Evolutionary conservation across 2,113 vertebrate species (phyloP), one percentile per base, ranked within the genome.

Genomic region (Apteryx owenii): DNA sequence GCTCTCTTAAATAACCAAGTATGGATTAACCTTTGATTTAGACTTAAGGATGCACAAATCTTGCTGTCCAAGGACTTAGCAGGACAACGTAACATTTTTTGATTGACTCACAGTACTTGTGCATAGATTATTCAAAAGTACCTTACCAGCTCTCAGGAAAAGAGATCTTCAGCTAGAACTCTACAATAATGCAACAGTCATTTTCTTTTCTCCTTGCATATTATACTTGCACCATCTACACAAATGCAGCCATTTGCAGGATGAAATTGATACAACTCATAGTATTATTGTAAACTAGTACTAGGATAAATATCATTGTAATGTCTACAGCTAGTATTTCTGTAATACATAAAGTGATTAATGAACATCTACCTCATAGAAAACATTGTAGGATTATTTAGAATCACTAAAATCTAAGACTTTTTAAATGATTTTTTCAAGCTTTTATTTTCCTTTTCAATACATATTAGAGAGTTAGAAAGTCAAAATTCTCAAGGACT

Each of bases 21-120:
- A 97, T 95, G 83, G 95, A 98, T 98, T 97, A 95, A 95, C 80
- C 96, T 97, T 96, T 98, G 93, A 97, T 97, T 98, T 96, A 82
- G 85, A 93, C 85, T 97, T 96, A 95, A 94, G 95, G 86, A 95
- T 81, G 76, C 75, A 92, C 11, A 53, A 95, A 93, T 97, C 75
- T 90, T 98, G 82, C 95, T 88, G 83, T 96, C 85, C 83, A 85
- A 93, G 86, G 84, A 85, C 90, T 96, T 95, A 95, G 78, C 31
- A 94, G 79, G 92, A 96, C 91, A 93, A 58, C 1, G 0, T 72
- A 96, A 96, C 48, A 54, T 85, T 96, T 97, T 95, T 8, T 51
- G 88, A 96, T 95, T 95, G 93, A 93, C 86, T 91, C 88, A 77
- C 40, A 46, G 69, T 56, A 76, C 44, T 42, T 90, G 51, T 78